Evolutionary conservation across 2,797 vertebrate species (phyloP), one percentile per base, ranked within the genome.

Genomic region (Urophycis tenuis): DNA sequence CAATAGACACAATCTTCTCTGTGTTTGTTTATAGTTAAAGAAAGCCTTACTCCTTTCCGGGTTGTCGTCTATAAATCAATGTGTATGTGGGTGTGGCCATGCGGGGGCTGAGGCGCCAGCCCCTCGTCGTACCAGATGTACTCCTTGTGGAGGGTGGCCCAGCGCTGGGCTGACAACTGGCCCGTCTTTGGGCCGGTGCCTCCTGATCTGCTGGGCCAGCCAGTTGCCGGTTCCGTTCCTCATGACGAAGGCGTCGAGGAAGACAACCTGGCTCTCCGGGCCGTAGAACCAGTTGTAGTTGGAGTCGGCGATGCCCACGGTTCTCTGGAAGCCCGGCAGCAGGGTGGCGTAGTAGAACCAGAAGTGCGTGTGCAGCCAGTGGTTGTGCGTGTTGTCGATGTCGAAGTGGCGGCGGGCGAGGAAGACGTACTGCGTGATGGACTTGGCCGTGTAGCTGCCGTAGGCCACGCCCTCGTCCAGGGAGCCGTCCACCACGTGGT

Each of bases 251-350:
- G 93, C 91, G 89, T 99, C 97, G 67, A 99, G 90, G 88, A 99
- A 99, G 74, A 96, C 95, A 0, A 99, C 87, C 72, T 99, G 97
- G 88, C 97, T 99, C 89, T 99, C 97, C 0, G 97, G 97, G 17
- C 97, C 97, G 71, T 99, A 99, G 91, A 99, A 99, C 97, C 97
- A 99, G 87, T 99, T 98, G 88, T 98, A 99, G 92, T 99, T 99
- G 64, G 97, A 99, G 92, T 99, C 97, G 0, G 95, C 97, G 70
- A 99, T 89, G 2, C 97, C 97, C 0, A 99, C 94, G 0, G 95
- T 97, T 83, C 97, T 95, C 88, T 98, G 97, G 78, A 96, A 99
- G 7, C 97, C 97, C 0, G 97, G 97, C 74, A 99, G 76, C 25
- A 99, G 87, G 0, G 97, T 99, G 82, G 95, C 94, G 34, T 95